Evolutionary conservation across 1,140 invertebrate species (phyloP), one percentile per base, ranked within the genome.

Genomic region (Drosophila pallidifrons): DNA sequence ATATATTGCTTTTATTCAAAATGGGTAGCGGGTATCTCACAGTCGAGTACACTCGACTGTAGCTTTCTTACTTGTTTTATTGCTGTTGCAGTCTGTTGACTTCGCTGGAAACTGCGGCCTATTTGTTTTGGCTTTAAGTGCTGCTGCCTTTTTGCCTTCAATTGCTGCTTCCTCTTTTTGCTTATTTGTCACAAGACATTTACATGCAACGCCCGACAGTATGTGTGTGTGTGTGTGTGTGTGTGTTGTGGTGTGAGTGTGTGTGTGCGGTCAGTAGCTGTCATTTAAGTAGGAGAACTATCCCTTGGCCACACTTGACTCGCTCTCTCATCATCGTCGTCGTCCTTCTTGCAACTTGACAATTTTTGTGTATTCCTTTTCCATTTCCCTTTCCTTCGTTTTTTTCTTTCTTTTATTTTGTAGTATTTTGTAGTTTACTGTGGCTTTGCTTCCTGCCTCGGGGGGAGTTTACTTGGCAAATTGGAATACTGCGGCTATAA

Each of bases 401-500:
- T 4, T 10, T 20, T 13, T 13, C 5, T 16, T 51, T 13, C 25
- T 13, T 13, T 52, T 32, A 32, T 32, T 32, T 32, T 32, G 30
- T 32, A 25, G 20, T 25, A 25, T 32, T 32, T 32, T 32, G 5
- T 32, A 32, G 30, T 32, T 7, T 7, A 32, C 30, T 60, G 32
- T 59, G 38, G 46, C 5, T 10, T 3, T 43, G 38, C 6, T 63
- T 54, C 15, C 43, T 57, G 38, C 30, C 13, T 25, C n/a, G 20
- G 20, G 20, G 20, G 25, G 54, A 25, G 57, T 58, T 45, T 41
- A 1, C 10, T 52, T 71, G 25, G 8, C 61, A 76, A 72, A 76
- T 79, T 77, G 67, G 68, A 73, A 67, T 72, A 67, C 55, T 76
- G 77, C 63, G 74, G 63, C 68, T 72, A 57, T 75, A 70, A 75